These are phyloP conservation scores for Drosophila athabasca DNA, from an alignment of 1,140 invertebrate genomes.

Conservation along the genomic window DNA sequence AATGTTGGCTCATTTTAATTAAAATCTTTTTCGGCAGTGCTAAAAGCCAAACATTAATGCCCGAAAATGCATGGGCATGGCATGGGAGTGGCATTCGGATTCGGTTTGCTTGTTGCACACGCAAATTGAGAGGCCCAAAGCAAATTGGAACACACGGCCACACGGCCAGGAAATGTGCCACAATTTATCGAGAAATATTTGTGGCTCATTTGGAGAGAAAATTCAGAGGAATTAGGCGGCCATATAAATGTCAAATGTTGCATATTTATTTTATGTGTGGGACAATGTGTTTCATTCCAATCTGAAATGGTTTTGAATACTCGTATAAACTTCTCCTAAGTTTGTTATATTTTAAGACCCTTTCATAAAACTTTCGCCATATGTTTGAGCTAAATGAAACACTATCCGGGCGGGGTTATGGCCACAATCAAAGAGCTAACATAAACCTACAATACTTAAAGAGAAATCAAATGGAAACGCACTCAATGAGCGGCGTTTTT, in stretches of 20 bases:
- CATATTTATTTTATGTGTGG: neutral
- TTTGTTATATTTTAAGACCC: neutral
- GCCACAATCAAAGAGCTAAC: slow-evolving; percentile 16
- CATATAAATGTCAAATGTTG: neutral
- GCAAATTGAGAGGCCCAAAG: slow-evolving; percentile 21
- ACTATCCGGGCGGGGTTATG: neutral
- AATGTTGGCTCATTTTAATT: slow-evolving; percentile 61
- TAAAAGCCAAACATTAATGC: slow-evolving; percentile 33
- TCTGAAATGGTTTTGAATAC: neutral
- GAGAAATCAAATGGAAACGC: slow-evolving; percentile 40
- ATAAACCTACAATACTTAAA: slow-evolving; percentile 35
- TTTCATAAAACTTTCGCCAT: neutral
- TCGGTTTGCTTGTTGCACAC: slow-evolving; percentile 24
- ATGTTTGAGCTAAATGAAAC: slow-evolving; percentile 29
- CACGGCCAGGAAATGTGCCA: neutral
- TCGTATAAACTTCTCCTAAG: too few species aligned
- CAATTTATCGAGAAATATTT: slow-evolving; percentile 28
- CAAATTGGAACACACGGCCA: slow-evolving; percentile 8
- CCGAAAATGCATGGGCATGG: slow-evolving; percentile 9
- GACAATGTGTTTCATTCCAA: slow-evolving; percentile 2
- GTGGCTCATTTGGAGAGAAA: neutral
- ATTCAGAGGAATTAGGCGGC: neutral
- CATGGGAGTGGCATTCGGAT: slow-evolving; percentile 1
- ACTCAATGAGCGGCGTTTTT: slow-evolving; percentile 48
- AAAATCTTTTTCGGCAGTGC: slow-evolving; percentile 42